phyloP scores from a whole-genome alignment of 1,140 invertebrate species.

The Hestina assimilis region DNA sequence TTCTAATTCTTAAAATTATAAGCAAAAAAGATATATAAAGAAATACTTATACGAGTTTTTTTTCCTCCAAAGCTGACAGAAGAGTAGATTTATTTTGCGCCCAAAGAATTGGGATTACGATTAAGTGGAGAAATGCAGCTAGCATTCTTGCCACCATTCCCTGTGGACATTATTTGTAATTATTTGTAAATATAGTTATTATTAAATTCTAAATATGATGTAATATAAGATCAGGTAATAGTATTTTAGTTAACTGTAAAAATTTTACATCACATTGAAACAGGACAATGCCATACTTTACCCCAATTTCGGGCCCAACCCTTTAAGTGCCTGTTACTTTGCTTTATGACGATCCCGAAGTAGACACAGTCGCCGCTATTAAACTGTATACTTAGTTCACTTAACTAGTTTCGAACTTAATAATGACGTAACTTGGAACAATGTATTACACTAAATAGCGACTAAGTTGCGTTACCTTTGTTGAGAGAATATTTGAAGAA shows the following conservation, averaged over 20 bases:
- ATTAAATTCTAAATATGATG: too few relatives aligned
- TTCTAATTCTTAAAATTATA: too few relatives aligned
- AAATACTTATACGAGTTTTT: too few relatives aligned
- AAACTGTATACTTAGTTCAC: slow-evolving; percentile 24
- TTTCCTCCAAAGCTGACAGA: too few relatives aligned
- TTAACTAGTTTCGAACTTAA: slow-evolving; percentile 28
- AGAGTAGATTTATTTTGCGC: too few relatives aligned
- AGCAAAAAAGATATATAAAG: too few relatives aligned
- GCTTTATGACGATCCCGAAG: slow-evolving; percentile 6
- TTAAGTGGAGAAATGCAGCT: too few relatives aligned
- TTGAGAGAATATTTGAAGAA: background rate
- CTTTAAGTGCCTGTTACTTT: slow-evolving; percentile 17
- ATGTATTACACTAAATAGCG: slow-evolving; percentile 11
- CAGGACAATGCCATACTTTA: background rate
- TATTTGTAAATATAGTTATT: too few relatives aligned
- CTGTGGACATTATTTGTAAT: too few relatives aligned
- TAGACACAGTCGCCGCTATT: slow-evolving; percentile 13
- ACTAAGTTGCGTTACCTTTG: background rate
- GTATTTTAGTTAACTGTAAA: background rate
- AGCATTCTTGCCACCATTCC: too few relatives aligned
- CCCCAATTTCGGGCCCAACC: slow-evolving; percentile 1
- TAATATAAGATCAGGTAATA: too few relatives aligned
- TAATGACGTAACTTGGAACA: slow-evolving; percentile 29
- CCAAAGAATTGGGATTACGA: too few relatives aligned
- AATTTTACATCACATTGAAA: background rate